Evolutionary conservation across 2,113 vertebrate genomes (phyloP).

Genomic region (Callaeas wilsoni): DNA sequence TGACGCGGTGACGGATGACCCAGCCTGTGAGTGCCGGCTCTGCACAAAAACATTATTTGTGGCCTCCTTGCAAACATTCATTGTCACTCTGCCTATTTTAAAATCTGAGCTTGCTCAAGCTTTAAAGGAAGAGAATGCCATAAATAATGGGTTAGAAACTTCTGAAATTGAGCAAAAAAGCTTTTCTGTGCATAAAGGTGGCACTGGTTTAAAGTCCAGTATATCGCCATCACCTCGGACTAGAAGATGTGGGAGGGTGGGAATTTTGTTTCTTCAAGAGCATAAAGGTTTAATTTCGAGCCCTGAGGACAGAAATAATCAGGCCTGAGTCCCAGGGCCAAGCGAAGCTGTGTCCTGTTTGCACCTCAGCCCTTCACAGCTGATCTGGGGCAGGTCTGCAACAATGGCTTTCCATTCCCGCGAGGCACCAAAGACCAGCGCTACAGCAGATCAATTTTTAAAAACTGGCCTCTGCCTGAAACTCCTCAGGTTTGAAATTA

Average conservation of each 20-base stretch:
- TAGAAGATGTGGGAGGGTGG: background rate
- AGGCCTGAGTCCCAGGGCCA: background rate
- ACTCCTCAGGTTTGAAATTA: slow-evolving; percentile 4
- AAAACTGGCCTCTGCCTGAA: slow-evolving; percentile 2
- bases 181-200: background rate
- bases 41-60: background rate
- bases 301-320: background rate
- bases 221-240: background rate
- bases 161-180: background rate
- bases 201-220: background rate
- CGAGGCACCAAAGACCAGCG: background rate
- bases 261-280: background rate
- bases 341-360: background rate
- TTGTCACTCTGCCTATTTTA: background rate
- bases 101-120: background rate
- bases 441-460: background rate
- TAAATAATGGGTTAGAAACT: background rate
- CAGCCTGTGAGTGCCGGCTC: accelerated
- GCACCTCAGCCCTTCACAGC: background rate
- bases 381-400: background rate
- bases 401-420: background rate
- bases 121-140: background rate
- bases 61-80: background rate
- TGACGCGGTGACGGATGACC: background rate
- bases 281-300: background rate